A percentile compares a stretch with the other conserved stretches of the same genome.
phyloP scores from a whole-genome alignment of 2,797 vertebrate genomes.

The Karalla daura region DNA sequence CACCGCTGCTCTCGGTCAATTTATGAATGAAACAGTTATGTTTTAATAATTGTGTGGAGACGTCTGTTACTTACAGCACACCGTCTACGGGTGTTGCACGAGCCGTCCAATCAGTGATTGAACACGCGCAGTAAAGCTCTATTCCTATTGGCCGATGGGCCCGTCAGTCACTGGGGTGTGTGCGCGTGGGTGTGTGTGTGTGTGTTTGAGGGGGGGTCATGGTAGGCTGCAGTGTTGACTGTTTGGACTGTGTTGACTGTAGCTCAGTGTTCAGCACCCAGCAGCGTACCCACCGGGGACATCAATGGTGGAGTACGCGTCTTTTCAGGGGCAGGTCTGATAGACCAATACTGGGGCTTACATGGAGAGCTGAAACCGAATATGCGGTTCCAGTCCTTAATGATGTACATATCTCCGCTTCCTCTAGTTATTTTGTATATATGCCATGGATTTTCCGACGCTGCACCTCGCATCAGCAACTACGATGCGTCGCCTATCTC shows the following conservation, averaged over 20 bases:
- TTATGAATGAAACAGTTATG: no score
- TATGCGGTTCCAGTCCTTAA: constrained; percentile 81
- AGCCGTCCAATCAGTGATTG: no score
- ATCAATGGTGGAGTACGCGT: constrained; percentile 76
- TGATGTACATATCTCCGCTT: constrained; percentile 80
- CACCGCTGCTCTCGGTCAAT: no score
- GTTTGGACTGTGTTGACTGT: constrained; percentile 59
- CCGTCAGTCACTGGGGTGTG: no score
- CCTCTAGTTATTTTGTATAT: constrained; percentile 76
- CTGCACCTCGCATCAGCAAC: constrained; percentile 76
- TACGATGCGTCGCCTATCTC: constrained; percentile 79
- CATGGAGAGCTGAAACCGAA: constrained; percentile 83
- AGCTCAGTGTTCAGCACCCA: constrained; percentile 70
- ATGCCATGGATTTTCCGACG: constrained; percentile 75
- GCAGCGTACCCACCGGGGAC: constrained; percentile 62
- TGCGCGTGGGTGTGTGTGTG: no score
- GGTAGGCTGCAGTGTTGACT: constrained; percentile 68
- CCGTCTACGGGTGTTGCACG: no score
- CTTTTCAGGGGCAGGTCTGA: constrained; percentile 79
- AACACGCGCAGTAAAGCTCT: no score
- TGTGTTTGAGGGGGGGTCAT: no score
- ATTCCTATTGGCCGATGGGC: no score
- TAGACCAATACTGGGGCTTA: constrained; percentile 76
- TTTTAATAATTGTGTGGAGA: no score
- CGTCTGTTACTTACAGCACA: no score